Conservation (phyloP, 2,113 vertebrate genomes). For the Mugil cephalus region DNA sequence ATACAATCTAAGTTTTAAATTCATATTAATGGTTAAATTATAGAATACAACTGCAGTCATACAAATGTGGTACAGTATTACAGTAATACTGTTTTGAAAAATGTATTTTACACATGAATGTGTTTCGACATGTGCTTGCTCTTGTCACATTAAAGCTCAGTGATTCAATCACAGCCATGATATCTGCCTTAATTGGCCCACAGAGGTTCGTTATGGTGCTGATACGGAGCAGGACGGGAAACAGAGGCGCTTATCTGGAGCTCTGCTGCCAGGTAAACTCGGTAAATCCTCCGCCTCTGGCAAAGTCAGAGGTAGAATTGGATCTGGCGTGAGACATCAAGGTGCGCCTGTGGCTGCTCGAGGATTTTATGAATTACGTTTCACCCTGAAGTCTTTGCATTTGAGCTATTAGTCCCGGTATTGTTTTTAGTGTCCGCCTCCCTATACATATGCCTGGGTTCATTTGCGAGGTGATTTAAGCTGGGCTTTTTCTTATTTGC, state of each 20-base stretch:
- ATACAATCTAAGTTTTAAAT: not conserved
- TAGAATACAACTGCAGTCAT: not conserved
- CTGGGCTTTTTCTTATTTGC: constrained; percentile 11
- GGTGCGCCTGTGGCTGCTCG: not conserved
- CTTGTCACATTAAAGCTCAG: constrained; percentile 39
- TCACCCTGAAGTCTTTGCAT: constrained; percentile 17
- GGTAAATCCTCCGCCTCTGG: constrained; percentile 1
- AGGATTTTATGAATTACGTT: constrained; percentile 37
- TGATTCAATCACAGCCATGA: constrained; percentile 44
- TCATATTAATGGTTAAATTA: not conserved
- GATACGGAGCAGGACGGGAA: constrained; percentile 25
- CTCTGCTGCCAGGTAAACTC: constrained; percentile 34
- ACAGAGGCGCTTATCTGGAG: constrained; percentile 41
- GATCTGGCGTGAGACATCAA: constrained; percentile 1
- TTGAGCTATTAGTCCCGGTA: constrained; percentile 7
- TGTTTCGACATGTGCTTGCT: not conserved
- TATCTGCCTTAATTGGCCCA: constrained; percentile 53
- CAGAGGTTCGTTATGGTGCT: constrained; percentile 38
- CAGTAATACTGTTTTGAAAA: constrained; percentile 5
- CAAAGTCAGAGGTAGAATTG: constrained; percentile 11
- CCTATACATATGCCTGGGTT: not conserved
- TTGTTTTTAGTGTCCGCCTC: not conserved
- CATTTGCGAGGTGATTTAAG: constrained; percentile 14
- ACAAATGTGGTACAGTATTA: not conserved
- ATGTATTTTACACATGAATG: not conserved